Evolutionary conservation across 2,113 vertebrate species (phyloP).

Genomic region (Odontophorus gujanensis): DNA sequence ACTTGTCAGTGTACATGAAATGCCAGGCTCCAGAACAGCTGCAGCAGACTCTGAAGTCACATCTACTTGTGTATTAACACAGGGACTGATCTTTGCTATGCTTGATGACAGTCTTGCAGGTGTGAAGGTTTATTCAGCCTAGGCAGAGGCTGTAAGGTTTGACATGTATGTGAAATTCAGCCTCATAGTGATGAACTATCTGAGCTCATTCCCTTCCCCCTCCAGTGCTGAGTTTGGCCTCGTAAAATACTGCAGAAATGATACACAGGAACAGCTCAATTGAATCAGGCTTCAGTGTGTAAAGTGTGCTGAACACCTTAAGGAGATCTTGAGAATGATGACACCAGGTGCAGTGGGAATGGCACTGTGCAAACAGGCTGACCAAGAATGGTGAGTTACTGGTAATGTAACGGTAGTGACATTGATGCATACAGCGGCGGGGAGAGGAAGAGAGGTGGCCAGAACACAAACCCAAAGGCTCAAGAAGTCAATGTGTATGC

Average conservation of each 20-base stretch:
- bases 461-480: not conserved
- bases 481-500: not conserved
- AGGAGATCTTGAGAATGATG: not conserved
- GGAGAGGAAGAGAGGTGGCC: not conserved
- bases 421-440: not conserved
- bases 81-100: not conserved
- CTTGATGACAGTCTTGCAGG: not conserved
- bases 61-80: not conserved
- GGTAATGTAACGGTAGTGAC: not conserved
- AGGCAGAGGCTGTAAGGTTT: not conserved
- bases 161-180: not conserved
- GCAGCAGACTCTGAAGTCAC: not conserved
- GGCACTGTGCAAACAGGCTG: not conserved
- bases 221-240: not conserved
- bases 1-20: rapidly evolving
- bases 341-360: not conserved
- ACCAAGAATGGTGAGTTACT: not conserved
- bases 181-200: not conserved
- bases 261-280: not conserved
- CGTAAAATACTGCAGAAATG: not conserved
- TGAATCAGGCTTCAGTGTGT: not conserved
- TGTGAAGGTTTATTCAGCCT: not conserved
- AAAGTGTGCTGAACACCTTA: not conserved
- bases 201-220: not conserved
- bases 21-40: rapidly evolving